Base-by-base conservation (phyloP, 1,140 invertebrate genomes). In the Helicorthomorpha holstii region DNA sequence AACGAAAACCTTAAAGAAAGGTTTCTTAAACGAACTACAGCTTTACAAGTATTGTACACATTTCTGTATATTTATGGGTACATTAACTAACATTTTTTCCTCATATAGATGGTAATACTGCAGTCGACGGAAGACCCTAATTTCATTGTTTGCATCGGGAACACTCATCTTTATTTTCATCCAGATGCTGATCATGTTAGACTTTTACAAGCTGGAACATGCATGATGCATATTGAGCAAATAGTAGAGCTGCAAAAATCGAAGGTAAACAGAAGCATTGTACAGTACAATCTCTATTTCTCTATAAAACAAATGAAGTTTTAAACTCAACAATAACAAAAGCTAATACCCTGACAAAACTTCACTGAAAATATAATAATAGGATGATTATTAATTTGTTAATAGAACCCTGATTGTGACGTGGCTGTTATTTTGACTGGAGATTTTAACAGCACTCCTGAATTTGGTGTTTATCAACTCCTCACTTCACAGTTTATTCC, bases 81-180 rank as follows among this genome's bases (percentile, higher is more conserved):
- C n/a, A n/a, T n/a, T n/a, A n/a, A n/a, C n/a, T n/a, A n/a, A n/a
- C n/a, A n/a, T n/a, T n/a, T n/a, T n/a, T n/a, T n/a, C n/a, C n/a
- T n/a, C n/a, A n/a, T n/a, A n/a, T 34, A 80, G 76, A 72, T 74
- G 16, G 65, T 73, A 25, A 61, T 78, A 27, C 66, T 89, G 47
- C 69, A 79, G 61, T 76, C 75, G 4, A 62, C 73, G 47, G 74
- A 81, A 25, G 71, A 74, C 59, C 69, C 69, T 4, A 66, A 70
- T 50, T 56, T 49, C 70, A 80, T 59, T 67, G 77, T 49, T 52
- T 90, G 27, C 63, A 72, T 91, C 48, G 86, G 78, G 23, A 93
- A 91, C 62, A 93, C 87, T 0, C 92, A 96, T 73, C 73, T 95
- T 19, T 95, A 88, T 66, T 95, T 91, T 63, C 83, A 88, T 63